These are phyloP conservation scores for Muschampia plurimacula DNA, from an alignment of 2,888 invertebrate genomes.

Conservation along the genomic window DNA sequence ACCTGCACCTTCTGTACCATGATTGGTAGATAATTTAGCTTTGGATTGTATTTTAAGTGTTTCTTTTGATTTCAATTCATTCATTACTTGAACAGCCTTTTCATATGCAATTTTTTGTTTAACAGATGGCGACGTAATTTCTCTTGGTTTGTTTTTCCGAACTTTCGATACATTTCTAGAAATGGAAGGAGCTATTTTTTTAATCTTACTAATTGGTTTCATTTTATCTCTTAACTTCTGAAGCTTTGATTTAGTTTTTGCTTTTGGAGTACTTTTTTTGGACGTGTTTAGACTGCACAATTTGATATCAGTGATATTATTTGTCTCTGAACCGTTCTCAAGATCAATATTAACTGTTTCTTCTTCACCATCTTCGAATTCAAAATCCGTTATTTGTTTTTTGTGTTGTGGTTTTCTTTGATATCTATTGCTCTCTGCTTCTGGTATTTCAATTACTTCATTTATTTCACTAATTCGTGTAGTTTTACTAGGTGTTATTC, in stretches of 20 bases:
- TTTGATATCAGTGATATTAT: background rate
- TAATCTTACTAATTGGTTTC: slow-evolving; percentile 67
- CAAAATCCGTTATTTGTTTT: background rate
- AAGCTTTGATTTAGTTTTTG: slow-evolving; percentile 60
- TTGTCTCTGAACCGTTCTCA: background rate
- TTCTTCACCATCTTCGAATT: background rate
- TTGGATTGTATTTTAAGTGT: slow-evolving; percentile 28
- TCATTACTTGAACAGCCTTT: slow-evolving; percentile 67
- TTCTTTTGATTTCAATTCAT: slow-evolving; percentile 57
- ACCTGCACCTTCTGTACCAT: background rate
- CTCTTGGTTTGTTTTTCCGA: slow-evolving; percentile 43
- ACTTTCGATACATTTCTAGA: slow-evolving; percentile 48
- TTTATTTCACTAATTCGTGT: background rate
- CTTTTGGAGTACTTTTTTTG: slow-evolving; percentile 43
- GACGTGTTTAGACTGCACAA: background rate
- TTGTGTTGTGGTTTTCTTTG: background rate
- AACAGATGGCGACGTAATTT: slow-evolving; percentile 50
- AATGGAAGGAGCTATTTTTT: slow-evolving; percentile 43
- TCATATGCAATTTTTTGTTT: slow-evolving; percentile 66
- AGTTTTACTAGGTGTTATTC: background rate
- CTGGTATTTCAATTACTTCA: background rate
- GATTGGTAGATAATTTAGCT: background rate
- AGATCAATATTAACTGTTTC: background rate
- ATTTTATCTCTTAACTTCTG: slow-evolving; percentile 62
- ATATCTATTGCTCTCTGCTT: background rate